Conservation (phyloP, 2,888 invertebrate genomes). For the Dolichomitus sp. region DNA sequence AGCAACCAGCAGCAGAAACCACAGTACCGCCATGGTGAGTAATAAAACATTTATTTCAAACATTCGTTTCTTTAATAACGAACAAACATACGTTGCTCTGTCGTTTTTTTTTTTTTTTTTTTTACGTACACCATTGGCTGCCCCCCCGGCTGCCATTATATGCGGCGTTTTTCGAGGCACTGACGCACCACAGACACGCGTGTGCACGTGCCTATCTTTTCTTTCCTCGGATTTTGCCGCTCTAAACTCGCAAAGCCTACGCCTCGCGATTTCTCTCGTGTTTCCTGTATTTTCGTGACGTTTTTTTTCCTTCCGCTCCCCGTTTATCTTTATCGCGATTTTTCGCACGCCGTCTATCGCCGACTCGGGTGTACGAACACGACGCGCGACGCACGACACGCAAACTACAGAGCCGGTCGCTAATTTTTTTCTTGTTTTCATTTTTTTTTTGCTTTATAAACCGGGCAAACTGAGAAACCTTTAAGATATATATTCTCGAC, state of each 20-base stretch:
- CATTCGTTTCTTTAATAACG: neutral
- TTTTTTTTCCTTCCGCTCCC: neutral
- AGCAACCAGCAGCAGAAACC: constrained; percentile 53
- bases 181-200: constrained; percentile 73
- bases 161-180: constrained; percentile 69
- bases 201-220: constrained; percentile 68
- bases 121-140: constrained; percentile 1
- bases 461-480: neutral
- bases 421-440: neutral
- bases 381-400: constrained; percentile 1
- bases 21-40: constrained; percentile 64
- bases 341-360: neutral
- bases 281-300: constrained; percentile 15
- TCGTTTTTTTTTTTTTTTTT: constrained; percentile 21
- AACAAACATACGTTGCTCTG: neutral
- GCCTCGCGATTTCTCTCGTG: constrained; percentile 18
- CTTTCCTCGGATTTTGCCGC: constrained; percentile 6
- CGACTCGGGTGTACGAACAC: neutral
- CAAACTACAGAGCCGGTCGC: neutral
- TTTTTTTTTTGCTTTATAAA: constrained; percentile 22
- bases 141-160: constrained; percentile 61
- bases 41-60: neutral
- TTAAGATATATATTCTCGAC: neutral
- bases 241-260: neutral
- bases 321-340: neutral